Base-by-base conservation (phyloP, 2,113 vertebrate genomes). In the Oenanthe melanoleuca region DNA sequence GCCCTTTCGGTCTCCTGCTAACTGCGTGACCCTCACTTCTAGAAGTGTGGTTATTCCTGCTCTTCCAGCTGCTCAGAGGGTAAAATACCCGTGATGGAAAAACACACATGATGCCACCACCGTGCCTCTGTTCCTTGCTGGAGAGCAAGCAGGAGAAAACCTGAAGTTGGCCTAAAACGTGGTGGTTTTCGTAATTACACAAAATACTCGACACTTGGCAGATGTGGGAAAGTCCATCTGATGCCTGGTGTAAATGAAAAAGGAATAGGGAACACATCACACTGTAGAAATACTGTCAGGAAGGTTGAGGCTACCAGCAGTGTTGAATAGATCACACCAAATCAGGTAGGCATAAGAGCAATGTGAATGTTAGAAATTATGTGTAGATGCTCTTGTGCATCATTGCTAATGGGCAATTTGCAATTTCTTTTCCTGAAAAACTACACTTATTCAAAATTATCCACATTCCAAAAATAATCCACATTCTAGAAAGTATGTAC, bases 51-150 rank as follows among this genome's bases (percentile, higher is more conserved):
- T 18, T 52, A 6, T 20, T 55, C 14, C 40, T 7, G 25, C 28
- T 29, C 5, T 37, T 69, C 61, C 47, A 17, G 61, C 34, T 16
- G 69, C 3, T 2, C 42, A 1, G 23, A 7, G 23, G 3, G 33
- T 33, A 6, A 67, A 67, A 64, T 15, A 11, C 1, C 37, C 12
- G 0, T 3, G 34, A 3, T 19, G 34, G 53, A 11, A 40, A 34
- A 63, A 14, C 24, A 8, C 3, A 25, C 7, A 0, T 0, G 22
- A 21, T 33, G 44, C 61, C 0, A 0, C 24, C 1, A 0, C 25
- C 47, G 0, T 4, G 45, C 28, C 5, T 4, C 5, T 4, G 3
- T n/a, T 33, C 25, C 59, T 50, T 23, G 24, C 86, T 57, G 28
- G 40, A 70, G 75, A 55, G 8, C 42, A 4, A 59, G 49, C 8